phyloP scores from a whole-genome alignment of 2,888 invertebrate species.

The Cyrtodaria siliqua region DNA sequence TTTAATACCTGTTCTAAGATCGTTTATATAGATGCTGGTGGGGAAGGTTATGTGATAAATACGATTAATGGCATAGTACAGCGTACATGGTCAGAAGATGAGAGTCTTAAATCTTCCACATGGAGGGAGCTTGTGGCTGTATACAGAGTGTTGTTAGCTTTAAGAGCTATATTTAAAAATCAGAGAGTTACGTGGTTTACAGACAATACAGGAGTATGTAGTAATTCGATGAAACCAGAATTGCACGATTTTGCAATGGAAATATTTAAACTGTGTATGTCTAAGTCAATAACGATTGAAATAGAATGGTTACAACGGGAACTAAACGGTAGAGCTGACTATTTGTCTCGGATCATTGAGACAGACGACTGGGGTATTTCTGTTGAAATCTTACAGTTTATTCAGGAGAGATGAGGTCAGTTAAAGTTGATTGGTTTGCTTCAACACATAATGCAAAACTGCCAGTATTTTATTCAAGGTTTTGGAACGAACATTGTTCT shows the following conservation, averaged over 20 bases:
- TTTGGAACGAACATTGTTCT: slow-evolving; percentile 26
- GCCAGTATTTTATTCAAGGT: slow-evolving; percentile 44
- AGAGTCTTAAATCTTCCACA: slow-evolving; percentile 25
- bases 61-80: slow-evolving; percentile 18
- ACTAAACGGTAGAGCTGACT: slow-evolving; percentile 18
- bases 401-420: slow-evolving; percentile 27
- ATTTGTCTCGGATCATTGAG: slow-evolving; percentile 23
- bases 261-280: slow-evolving; percentile 12
- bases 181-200: slow-evolving; percentile 34
- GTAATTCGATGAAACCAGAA: slow-evolving; percentile 29
- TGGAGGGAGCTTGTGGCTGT: slow-evolving; percentile 33
- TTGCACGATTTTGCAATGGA: slow-evolving; percentile 24
- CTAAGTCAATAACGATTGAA: slow-evolving; percentile 18
- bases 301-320: slow-evolving; percentile 22
- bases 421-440: slow-evolving; percentile 52
- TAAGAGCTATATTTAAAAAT: neutral
- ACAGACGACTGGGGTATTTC: slow-evolving; percentile 35
- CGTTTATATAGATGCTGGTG: slow-evolving; percentile 23
- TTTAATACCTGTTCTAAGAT: slow-evolving; percentile 17
- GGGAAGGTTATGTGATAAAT: slow-evolving; percentile 7
- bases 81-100: slow-evolving; percentile 5
- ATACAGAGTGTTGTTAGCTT: neutral
- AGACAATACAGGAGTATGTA: slow-evolving; percentile 13
- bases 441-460: slow-evolving; percentile 45
- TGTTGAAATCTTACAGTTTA: slow-evolving; percentile 12